Percentiles rank a stretch among this genome's conserved stretches.
These are phyloP conservation scores for Tonatia bakeri DNA, from an alignment of 2,113 vertebrate genomes.

Conservation along the genomic window DNA sequence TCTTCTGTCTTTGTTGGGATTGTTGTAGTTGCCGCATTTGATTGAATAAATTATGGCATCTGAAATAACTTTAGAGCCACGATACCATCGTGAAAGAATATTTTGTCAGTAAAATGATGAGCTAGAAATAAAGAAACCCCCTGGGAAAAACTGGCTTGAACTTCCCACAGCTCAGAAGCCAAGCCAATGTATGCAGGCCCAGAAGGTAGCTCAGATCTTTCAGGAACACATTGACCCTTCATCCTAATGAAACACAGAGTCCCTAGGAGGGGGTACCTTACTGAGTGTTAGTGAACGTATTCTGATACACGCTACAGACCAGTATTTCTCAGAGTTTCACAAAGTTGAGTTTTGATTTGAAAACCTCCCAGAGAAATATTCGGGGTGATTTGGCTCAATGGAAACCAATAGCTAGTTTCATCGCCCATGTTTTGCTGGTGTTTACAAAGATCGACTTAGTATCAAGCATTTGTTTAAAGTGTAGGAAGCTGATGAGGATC, in stretches of 20 bases:
- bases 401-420: background rate
- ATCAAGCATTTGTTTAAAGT: background rate
- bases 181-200: background rate
- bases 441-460: background rate
- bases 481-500: background rate
- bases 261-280: background rate
- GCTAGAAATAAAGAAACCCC: background rate
- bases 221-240: background rate
- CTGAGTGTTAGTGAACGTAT: background rate
- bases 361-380: background rate
- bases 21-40: background rate
- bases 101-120: background rate
- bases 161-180: background rate
- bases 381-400: background rate
- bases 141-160: background rate
- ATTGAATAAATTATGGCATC: background rate
- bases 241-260: background rate
- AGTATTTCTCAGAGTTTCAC: background rate
- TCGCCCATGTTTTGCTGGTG: background rate
- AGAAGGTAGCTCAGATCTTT: background rate
- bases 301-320: background rate
- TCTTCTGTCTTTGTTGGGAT: background rate
- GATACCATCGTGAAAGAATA: background rate
- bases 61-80: background rate
- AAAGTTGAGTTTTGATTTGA: background rate